Base-by-base conservation (phyloP, 2,888 invertebrate genomes). In the Digitonthophagus gazella region DNA sequence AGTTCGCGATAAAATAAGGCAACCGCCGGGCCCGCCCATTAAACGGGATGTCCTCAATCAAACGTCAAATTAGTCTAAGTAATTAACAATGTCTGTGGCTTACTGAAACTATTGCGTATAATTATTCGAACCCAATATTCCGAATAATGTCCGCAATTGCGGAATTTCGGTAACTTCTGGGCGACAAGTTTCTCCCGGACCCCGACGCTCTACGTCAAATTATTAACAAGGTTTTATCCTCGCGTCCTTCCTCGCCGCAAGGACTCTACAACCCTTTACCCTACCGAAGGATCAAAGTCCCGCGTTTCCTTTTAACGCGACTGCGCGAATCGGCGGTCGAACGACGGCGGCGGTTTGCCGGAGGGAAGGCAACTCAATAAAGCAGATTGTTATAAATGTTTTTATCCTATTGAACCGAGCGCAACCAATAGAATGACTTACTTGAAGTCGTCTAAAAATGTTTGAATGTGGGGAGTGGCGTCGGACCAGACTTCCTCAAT, bases 401-500 rank as follows among this genome's bases (percentile, higher is more conserved):
- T 44, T 44, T 44, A 44, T 44, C 28, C 28, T 11, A 44, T 44
- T 44, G 28, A 44, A 44, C 6, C 28, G 28, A 44, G 6, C 28
- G 28, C 3, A 44, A 44, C 28, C 3, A 44, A 44, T 44, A 44
- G 28, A 18, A 15, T n/a, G 61, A 74, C 81, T 76, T 81, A 87
- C 87, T 84, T 85, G 69, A 93, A 83, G 78, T 95, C 94, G 57
- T 90, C 87, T 2, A 94, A 80, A 75, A 93, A 93, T 4, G 87
- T 86, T 66, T 88, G 81, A 8, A 93, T 84, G 71, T 90, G 86
- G 0, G 90, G 88, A 78, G 90, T 90, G 0, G 93, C 90, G 75
- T 93, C 92, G 0, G 85, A 82, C 93, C 93, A 94, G 54, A 93
- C 87, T 68, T 89, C 89, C 71, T 86, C 85, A 2, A 92, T 78